Evolutionary conservation across 2,113 vertebrate species (phyloP).

Genomic region (Nerophis ophidion): DNA sequence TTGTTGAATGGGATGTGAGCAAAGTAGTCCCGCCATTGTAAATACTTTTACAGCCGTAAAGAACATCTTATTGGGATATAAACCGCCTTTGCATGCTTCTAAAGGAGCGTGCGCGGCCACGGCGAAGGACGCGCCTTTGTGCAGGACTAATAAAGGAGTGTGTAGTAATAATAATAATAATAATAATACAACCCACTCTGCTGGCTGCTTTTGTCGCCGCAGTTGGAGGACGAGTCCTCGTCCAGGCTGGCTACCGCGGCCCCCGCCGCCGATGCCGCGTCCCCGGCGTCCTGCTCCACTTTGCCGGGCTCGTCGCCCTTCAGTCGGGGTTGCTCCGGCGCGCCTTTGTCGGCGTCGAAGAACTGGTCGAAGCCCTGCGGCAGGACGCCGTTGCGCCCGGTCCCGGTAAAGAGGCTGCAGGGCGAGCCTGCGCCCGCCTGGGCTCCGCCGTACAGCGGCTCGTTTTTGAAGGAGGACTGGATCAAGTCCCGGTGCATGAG

Average conservation of each 20-base stretch:
- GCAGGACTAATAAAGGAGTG: background rate
- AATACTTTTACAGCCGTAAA: conserved; percentile 93
- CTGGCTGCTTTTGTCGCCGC: conserved; percentile 84
- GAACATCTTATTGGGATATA: conserved; percentile 96
- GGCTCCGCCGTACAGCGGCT: conserved; percentile 81
- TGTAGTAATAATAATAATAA: background rate
- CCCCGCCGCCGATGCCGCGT: conserved; percentile 57
- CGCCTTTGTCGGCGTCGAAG: conserved; percentile 84
- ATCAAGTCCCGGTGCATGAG: conserved; percentile 83
- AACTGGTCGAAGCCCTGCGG: conserved; percentile 98
- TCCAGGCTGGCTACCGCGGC: conserved; percentile 68
- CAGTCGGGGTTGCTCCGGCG: background rate
- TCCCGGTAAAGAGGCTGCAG: conserved; percentile 84
- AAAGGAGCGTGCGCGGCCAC: conserved; percentile 86
- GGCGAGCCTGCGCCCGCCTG: conserved; percentile 75
- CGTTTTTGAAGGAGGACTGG: conserved; percentile 86
- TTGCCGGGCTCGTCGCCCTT: conserved; percentile 41
- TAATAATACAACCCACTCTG: conserved; percentile 76
- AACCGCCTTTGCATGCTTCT: conserved; percentile 98
- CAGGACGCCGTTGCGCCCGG: conserved; percentile 92
- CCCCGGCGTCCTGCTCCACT: conserved; percentile 76
- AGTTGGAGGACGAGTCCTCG: conserved; percentile 83
- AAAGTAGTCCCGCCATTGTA: conserved; percentile 72
- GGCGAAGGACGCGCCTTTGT: conserved; percentile 63
- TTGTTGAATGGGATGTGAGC: no score